These are phyloP conservation scores for Nothocercus nigrocapillus DNA, from an alignment of 2,113 vertebrate species.

Conservation along the genomic window DNA sequence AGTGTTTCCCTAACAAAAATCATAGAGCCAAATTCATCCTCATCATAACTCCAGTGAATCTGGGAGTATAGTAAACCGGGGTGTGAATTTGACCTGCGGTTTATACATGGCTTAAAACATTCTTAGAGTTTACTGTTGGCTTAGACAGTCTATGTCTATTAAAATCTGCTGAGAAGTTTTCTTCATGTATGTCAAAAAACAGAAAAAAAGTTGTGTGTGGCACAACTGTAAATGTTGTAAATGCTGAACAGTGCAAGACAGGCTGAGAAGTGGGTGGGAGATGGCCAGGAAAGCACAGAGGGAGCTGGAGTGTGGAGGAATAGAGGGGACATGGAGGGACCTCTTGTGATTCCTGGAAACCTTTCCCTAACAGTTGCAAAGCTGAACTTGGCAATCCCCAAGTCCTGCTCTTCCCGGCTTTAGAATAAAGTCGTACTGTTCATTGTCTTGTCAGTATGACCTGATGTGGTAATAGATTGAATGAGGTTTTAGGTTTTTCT, in stretches of 20 bases:
- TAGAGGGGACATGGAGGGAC: not conserved
- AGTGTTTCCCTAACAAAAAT: not conserved
- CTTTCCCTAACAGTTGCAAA: not conserved
- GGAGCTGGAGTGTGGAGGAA: not conserved
- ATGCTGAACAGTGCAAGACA: not conserved
- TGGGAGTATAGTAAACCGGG: not conserved
- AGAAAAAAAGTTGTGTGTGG: not conserved
- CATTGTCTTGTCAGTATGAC: slow-evolving; percentile 44
- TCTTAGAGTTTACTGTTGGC: not conserved
- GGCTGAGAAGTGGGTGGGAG: not conserved
- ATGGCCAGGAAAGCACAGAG: not conserved
- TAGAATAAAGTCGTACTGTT: not conserved
- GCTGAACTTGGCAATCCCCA: not conserved
- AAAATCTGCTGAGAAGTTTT: not conserved
- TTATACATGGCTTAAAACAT: not conserved
- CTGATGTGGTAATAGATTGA: not conserved
- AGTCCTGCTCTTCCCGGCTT: not conserved
- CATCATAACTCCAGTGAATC: not conserved
- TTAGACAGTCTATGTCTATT: not conserved
- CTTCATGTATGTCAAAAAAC: not conserved
- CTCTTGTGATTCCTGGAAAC: not conserved
- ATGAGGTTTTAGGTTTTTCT: not conserved
- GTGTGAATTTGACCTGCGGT: not conserved
- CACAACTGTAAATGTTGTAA: not conserved
- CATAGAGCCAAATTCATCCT: not conserved